phyloP scores from a whole-genome alignment of 2,888 invertebrate genomes.

The Trichopoda pennipes region DNA sequence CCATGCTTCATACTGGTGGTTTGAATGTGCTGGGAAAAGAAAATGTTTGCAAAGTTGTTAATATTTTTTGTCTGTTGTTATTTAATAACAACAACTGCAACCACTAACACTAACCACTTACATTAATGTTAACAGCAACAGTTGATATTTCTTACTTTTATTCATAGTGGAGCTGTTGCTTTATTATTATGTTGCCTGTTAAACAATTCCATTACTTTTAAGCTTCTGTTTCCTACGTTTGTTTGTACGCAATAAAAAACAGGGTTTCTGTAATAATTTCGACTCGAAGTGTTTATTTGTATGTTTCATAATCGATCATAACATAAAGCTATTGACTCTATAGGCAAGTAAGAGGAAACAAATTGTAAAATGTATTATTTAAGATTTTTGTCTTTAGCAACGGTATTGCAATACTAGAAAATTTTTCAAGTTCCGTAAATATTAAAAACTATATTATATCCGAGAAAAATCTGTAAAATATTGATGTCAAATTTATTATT shows the following conservation, averaged over 20 bases:
- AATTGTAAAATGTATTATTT: no score
- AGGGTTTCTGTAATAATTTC: no score
- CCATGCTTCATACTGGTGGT: background rate
- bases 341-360: no score
- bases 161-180: background rate
- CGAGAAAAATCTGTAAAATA: no score
- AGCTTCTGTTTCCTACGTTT: conserved; percentile 3
- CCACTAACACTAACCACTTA: background rate
- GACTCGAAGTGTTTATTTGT: no score
- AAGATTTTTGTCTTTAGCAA: no score
- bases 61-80: conserved; percentile 5
- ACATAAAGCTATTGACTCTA: no score
- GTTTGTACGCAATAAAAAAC: background rate
- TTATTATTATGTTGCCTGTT: background rate
- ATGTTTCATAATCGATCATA: no score
- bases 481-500: no score
- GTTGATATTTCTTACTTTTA: background rate
- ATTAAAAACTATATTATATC: no score
- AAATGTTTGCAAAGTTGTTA: conserved; percentile 20
- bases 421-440: no score
- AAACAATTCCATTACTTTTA: conserved; percentile 7
- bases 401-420: no score
- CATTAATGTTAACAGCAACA: background rate
- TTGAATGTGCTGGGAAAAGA: conserved; percentile 2
- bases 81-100: conserved; percentile 8